Base-by-base conservation (phyloP, 1,140 invertebrate species). In the Bombus balteatus region DNA sequence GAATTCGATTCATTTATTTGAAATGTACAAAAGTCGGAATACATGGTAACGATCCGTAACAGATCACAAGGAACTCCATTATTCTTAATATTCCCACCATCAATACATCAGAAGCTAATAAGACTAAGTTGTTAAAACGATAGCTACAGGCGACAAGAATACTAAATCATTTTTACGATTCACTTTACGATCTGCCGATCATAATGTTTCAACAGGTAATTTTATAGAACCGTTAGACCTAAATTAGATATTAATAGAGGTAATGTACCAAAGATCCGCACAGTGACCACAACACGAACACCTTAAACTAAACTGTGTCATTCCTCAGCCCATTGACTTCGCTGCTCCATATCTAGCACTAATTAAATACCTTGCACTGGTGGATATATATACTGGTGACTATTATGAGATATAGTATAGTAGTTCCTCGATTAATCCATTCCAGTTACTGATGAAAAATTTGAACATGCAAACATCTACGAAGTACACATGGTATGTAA, bases 241-340 rank as follows among this genome's bases (percentile, higher is more conserved):
- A 41, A 72, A n/a, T 72, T 72, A n/a, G 39, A 72, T 41, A 72
- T 72, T 34, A 72, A n/a, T 41, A 41, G 28, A 39, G 71, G 13
- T 13, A 39, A 72, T 72, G 34, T 39, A 72, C 34, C 37, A 37
- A 72, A 72, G 34, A 72, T 72, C 37, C 70, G 37, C 15, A 25
- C 70, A 2, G 37, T 28, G 25, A 25, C 70, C 6, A n/a, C 1
- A 41, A 25, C 70, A 28, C 37, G 28, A n/a, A n/a, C 39, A 10
- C 3, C n/a, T 39, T 68, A 9, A 41, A 39, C 34, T 39, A 39
- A 41, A 28, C 28, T n/a, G 39, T 39, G 32, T 28, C 70, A 25
- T 71, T 39, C 25, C 25, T 22, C 39, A 22, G 28, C 22, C 25
- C 34, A 71, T 72, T 43, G 18, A 41, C 71, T 41, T n/a, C 13